These are phyloP conservation scores for Tribolium castaneum DNA, from an alignment of 1,140 invertebrate genomes.

Conservation along the genomic window DNA sequence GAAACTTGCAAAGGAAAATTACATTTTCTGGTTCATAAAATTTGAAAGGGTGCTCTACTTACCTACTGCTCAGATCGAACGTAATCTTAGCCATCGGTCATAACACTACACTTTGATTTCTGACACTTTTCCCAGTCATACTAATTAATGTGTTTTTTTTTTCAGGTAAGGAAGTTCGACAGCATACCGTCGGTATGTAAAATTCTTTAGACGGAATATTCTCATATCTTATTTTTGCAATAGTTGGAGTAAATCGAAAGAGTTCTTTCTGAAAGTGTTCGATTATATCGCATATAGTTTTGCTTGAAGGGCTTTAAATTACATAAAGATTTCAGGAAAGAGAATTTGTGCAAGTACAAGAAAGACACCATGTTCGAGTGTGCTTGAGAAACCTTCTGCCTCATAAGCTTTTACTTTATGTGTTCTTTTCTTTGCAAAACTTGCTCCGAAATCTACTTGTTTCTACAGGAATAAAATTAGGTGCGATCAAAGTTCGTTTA, in stretches of 20 bases:
- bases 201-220: background rate
- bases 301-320: slow-evolving; percentile 23
- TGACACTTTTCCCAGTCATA: background rate
- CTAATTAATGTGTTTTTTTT: slow-evolving; percentile 1
- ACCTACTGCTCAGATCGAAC: background rate
- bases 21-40: slow-evolving; percentile 55
- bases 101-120: background rate
- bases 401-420: slow-evolving; percentile 9
- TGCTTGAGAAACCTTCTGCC: background rate
- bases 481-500: slow-evolving; percentile 27
- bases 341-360: slow-evolving; percentile 5
- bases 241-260: background rate
- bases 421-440: slow-evolving; percentile 2
- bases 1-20: slow-evolving; percentile 52
- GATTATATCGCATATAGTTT: slow-evolving; percentile 36
- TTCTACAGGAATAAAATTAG: slow-evolving; percentile 29
- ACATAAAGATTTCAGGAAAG: slow-evolving; percentile 6
- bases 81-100: slow-evolving; percentile 33
- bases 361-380: background rate
- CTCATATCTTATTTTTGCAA: background rate
- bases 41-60: slow-evolving; percentile 47
- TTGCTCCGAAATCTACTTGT: slow-evolving; percentile 18
- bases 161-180: background rate
- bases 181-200: background rate
- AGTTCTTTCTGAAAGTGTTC: background rate